A percentile compares a stretch with the other conserved stretches of the same genome.
Conservation (phyloP, 2,888 invertebrate genomes). For the Oscheius sp. region DNA sequence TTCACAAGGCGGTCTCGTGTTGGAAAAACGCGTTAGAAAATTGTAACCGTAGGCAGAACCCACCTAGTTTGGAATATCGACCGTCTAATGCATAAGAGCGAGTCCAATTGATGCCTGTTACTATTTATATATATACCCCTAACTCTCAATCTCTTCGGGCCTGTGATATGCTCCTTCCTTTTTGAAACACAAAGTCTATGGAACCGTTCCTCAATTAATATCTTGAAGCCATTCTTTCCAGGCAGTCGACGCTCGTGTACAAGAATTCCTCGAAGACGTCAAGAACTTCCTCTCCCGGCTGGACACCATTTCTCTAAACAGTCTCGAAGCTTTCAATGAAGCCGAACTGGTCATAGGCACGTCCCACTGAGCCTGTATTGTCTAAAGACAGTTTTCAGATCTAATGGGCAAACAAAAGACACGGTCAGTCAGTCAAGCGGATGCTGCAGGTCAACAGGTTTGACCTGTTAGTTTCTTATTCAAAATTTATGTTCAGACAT, state of each 20-base stretch:
- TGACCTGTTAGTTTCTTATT: neutral
- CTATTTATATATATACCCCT: too few relatives aligned
- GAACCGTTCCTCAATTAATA: too few relatives aligned
- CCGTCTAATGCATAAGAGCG: too few relatives aligned
- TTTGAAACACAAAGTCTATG: too few relatives aligned
- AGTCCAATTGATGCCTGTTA: too few relatives aligned
- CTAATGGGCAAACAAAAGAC: neutral
- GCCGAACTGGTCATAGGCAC: neutral
- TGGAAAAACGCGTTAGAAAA: too few relatives aligned
- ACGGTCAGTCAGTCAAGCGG: neutral
- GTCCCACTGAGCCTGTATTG: neutral
- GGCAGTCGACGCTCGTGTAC: conserved; percentile 1
- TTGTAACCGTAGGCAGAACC: too few relatives aligned
- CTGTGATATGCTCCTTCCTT: too few relatives aligned
- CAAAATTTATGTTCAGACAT: neutral
- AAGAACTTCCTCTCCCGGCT: conserved; percentile 3
- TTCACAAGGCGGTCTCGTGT: too few relatives aligned
- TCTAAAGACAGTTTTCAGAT: neutral
- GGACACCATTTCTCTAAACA: neutral
- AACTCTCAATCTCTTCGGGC: too few relatives aligned
- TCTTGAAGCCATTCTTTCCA: neutral
- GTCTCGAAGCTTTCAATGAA: neutral
- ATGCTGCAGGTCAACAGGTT: neutral
- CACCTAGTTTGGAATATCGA: too few relatives aligned
- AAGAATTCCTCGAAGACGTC: conserved; percentile 9